Percentiles rank a stretch among this genome's conserved stretches.
Evolutionary conservation across 37 sponge, comb jelly and placozoan species (phyloP).

Genomic region (Corticium candelabrum): DNA sequence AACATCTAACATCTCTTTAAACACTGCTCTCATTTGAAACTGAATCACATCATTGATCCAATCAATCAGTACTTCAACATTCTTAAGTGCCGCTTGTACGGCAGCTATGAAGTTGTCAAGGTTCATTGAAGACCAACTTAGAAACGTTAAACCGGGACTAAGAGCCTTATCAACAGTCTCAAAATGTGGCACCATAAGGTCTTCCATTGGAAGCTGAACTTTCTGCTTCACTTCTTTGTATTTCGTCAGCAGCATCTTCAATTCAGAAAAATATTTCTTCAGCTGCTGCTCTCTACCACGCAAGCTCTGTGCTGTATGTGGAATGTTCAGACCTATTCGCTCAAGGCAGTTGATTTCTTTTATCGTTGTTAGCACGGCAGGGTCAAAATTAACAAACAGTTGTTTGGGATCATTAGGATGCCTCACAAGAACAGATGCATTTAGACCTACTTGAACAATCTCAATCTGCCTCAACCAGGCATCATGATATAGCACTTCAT

Average conservation of each 20-base stretch:
- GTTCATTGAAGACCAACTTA: slow-evolving; percentile 87
- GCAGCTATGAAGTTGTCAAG: slow-evolving; percentile 37
- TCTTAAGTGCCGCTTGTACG: slow-evolving; percentile 35
- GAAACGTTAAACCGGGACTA: slow-evolving; percentile 70
- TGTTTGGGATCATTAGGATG: slow-evolving; percentile 46
- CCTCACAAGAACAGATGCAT: slow-evolving; percentile 67
- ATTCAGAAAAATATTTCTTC: slow-evolving; percentile 32
- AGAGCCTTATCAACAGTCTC: slow-evolving; percentile 70
- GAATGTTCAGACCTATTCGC: slow-evolving; percentile 69
- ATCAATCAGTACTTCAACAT: slow-evolving; percentile 72
- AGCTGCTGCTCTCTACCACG: slow-evolving; percentile 32
- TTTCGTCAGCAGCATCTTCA: too few species aligned
- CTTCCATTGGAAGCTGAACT: slow-evolving; percentile 48
- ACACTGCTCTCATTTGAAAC: slow-evolving; percentile 41
- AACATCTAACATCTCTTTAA: slow-evolving; percentile 39
- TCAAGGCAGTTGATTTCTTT: slow-evolving; percentile 61
- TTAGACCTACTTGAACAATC: slow-evolving; percentile 38
- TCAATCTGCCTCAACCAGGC: slow-evolving; percentile 58
- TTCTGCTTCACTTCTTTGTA: too few species aligned
- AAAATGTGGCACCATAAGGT: slow-evolving; percentile 68
- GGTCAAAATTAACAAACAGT: slow-evolving; percentile 81
- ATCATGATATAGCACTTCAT: slow-evolving; percentile 68
- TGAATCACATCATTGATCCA: slow-evolving; percentile 50
- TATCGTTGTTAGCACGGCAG: slow-evolving; percentile 57
- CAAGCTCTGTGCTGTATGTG: slow-evolving; percentile 35